Conservation (phyloP, 1,140 invertebrate species). For the Tetragnatha versicolor region DNA sequence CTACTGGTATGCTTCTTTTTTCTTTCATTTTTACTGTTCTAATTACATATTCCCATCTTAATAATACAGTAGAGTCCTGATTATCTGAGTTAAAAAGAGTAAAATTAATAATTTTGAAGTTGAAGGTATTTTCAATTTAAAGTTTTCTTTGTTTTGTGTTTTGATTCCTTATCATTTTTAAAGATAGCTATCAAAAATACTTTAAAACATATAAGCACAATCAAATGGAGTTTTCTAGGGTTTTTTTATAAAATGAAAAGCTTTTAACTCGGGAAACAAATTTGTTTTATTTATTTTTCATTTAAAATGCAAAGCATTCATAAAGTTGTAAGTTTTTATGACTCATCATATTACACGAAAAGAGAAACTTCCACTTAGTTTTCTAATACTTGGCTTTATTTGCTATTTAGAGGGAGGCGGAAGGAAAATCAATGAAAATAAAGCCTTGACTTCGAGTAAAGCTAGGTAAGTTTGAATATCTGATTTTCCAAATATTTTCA, state of each 20-base stretch:
- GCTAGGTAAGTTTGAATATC: conserved; percentile 62
- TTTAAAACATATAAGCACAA: too few species aligned
- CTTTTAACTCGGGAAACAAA: not conserved
- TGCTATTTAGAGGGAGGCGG: conserved; percentile 62
- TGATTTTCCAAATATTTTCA: too few species aligned
- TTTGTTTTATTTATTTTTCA: not conserved
- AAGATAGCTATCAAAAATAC: too few species aligned
- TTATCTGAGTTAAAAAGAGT: too few species aligned
- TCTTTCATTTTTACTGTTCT: conserved; percentile 20
- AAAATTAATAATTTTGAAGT: too few species aligned
- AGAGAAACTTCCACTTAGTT: not conserved
- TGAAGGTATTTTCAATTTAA: too few species aligned
- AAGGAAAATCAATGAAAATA: conserved; percentile 80
- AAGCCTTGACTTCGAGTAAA: conserved; percentile 84
- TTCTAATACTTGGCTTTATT: conserved; percentile 40
- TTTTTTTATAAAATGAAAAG: not conserved
- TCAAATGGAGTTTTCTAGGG: too few species aligned
- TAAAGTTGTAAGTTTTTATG: not conserved
- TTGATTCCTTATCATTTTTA: too few species aligned
- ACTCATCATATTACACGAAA: not conserved
- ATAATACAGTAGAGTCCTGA: too few species aligned
- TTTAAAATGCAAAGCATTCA: not conserved
- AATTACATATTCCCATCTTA: too few species aligned
- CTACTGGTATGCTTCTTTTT: conserved; percentile 74
- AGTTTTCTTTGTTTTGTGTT: too few species aligned